Evolutionary conservation across 2,113 vertebrate species (phyloP), one percentile per base, ranked within the genome.

Genomic region (Clarias macrocephalus): DNA sequence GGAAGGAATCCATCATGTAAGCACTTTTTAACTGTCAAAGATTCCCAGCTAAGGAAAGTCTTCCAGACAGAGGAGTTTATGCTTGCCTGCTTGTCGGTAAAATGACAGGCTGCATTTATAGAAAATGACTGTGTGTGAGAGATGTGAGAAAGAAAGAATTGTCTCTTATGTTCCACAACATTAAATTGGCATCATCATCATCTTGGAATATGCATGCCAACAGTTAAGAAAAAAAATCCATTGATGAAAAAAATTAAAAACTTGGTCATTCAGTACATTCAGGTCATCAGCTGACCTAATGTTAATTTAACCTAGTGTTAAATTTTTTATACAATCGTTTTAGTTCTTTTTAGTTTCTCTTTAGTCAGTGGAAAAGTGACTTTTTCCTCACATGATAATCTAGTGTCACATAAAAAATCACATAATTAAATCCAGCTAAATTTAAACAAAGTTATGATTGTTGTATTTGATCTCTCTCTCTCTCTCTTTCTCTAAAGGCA

Each of bases 401-500:
- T 19, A 3, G 42, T 7, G 5, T 59, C 19, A 37, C 56, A 70
- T 28, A 16, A 37, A 15, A 52, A 30, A 54, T 81, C 65, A 73
- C 56, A 80, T 72, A 33, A 73, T 82, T 8, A 33, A 63, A 52
- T 57, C 8, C 12, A 68, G 10, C 48, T 12, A 85, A 65, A 30
- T 42, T 77, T n/a, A 56, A 76, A 83, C 56, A 73, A 87, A 65
- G 80, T 18, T 16, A 28, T 70, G 12, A 86, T 33, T 85, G 25
- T 60, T 79, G 25, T 63, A 9, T 10, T 21, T 82, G 23, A 63
- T 85, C 25, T 83, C 79, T 82, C 1, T 30, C 2, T 79, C 15
- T 33, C 3, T 19, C 52, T 73, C 33, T 68, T 21, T 37, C 19
- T 9, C 25, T 13, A 7, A 48, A 98, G 98, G 98, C n/a, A 99